Percentiles rank a stretch among this genome's conserved stretches.
Conservation (phyloP, 2,888 invertebrate species). For the Vandiemenella viatica region DNA sequence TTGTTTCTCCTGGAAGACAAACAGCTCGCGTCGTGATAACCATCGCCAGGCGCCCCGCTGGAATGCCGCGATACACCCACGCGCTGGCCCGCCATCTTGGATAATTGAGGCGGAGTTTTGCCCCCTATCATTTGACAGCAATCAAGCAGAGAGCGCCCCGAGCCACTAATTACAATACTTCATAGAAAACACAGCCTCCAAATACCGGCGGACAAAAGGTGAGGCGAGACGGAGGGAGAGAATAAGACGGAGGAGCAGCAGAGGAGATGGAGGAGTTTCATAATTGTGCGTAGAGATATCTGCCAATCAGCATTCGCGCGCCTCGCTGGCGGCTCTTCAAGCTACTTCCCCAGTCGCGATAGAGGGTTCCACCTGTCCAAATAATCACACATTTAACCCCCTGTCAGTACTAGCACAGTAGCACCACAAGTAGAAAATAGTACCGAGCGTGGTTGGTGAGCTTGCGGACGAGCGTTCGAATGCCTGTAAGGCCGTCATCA, state of each 20-base stretch:
- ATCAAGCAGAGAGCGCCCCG: constrained; percentile 9
- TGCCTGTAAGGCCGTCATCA: too few species aligned
- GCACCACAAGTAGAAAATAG: too few species aligned
- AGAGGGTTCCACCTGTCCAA: too few species aligned
- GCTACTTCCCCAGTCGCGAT: too few species aligned
- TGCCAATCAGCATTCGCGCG: too few species aligned
- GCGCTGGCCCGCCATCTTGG: constrained; percentile 6
- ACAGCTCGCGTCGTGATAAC: not conserved
- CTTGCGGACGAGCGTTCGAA: too few species aligned
- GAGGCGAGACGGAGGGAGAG: not conserved
- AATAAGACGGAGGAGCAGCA: not conserved
- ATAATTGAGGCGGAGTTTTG: constrained; percentile 8
- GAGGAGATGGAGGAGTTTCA: not conserved
- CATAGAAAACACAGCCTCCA: not conserved
- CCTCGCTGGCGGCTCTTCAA: too few species aligned
- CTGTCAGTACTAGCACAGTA: too few species aligned
- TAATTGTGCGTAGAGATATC: not conserved
- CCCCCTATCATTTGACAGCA: constrained; percentile 13
- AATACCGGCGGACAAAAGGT: not conserved
- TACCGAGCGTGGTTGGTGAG: too few species aligned
- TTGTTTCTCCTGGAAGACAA: not conserved
- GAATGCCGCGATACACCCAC: constrained; percentile 7
- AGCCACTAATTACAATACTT: constrained; percentile 11
- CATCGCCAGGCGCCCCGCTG: not conserved
- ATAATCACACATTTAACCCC: too few species aligned